Evolutionary conservation across 1,140 invertebrate genomes (phyloP), one percentile per base, ranked within the genome.

Genomic region (Thrips palmi): DNA sequence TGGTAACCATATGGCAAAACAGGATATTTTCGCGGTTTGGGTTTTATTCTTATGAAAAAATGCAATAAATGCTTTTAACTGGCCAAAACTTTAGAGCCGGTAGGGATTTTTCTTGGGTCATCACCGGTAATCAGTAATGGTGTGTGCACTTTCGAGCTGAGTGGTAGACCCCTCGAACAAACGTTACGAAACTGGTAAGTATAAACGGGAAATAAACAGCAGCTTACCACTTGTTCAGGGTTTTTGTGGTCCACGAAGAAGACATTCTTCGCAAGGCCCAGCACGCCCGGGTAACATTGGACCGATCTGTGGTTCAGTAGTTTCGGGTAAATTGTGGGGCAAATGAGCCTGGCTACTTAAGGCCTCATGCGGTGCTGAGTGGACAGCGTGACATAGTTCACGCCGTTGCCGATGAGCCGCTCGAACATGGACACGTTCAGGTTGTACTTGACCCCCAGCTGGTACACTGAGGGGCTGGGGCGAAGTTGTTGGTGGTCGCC

Each of bases 401-500:
- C 55, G 0, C 62, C 56, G 48, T 71, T 71, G 10, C 52, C 57
- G 12, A 79, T 63, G 57, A 80, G 66, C 23, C 78, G 63, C 52
- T 82, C 77, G 52, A 81, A 81, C 20, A 84, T 54, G 2, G 77
- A 82, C 23, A 80, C 63, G 33, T 80, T 71, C 14, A 78, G 53
- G 30, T 71, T 59, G 47, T 62, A 71, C 33, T 70, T 47, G 40
- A 55, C 64, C 18, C 67, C 68, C 29, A 79, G 51, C 25, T 57
- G 49, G 49, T 68, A 68, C 33, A 65, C 63, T 6, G 72, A 64
- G 2, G 70, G 67, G 14, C 58, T 66, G 1, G 79, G 79, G 40
- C 73, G 64, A 24, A 84, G 51, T 52, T 84, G 79, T 47, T 75
- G 64, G 55, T 82, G 78, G 54, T 88, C 83, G 33, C 78, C 77